phyloP scores from a whole-genome alignment of 2,888 invertebrate species.

The Nowickia ferox region DNA sequence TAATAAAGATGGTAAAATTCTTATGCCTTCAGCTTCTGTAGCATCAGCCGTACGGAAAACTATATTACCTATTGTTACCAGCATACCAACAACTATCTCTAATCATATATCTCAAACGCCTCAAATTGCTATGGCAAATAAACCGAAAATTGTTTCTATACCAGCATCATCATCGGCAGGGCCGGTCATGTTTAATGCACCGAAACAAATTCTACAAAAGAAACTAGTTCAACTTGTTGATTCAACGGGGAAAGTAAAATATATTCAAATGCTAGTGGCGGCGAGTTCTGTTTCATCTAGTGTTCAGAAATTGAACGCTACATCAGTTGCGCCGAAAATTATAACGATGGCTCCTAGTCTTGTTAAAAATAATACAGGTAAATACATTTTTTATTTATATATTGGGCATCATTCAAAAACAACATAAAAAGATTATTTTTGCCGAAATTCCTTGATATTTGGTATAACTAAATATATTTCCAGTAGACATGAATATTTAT shows the following conservation, averaged over 20 bases:
- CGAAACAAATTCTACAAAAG: slow-evolving; percentile 74
- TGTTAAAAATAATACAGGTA: slow-evolving; percentile 54
- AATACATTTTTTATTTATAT: not conserved
- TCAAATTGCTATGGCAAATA: slow-evolving; percentile 22
- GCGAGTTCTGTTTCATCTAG: slow-evolving; percentile 50
- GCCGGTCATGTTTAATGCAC: not conserved
- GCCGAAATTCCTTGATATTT: no score
- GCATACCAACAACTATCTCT: not conserved
- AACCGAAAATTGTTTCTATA: slow-evolving; percentile 1
- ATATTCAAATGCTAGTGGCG: slow-evolving; percentile 76
- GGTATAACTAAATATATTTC: no score
- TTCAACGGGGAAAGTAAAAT: slow-evolving; percentile 76
- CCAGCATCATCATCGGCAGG: not conserved
- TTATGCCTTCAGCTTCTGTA: slow-evolving; percentile 65
- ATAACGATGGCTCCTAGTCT: slow-evolving; percentile 36
- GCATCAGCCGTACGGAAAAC: slow-evolving; percentile 67
- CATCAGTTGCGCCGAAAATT: slow-evolving; percentile 52
- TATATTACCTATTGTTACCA: slow-evolving; percentile 59
- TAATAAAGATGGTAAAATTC: slow-evolving; percentile 64
- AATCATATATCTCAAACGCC: slow-evolving; percentile 3
- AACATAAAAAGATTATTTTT: not conserved
- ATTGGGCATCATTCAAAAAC: no score
- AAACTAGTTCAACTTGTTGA: slow-evolving; percentile 77
- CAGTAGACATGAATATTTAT: no score
- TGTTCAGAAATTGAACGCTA: slow-evolving; percentile 4